Conservation (phyloP, 2,888 invertebrate species). For the Allophyes oxyacanthae region DNA sequence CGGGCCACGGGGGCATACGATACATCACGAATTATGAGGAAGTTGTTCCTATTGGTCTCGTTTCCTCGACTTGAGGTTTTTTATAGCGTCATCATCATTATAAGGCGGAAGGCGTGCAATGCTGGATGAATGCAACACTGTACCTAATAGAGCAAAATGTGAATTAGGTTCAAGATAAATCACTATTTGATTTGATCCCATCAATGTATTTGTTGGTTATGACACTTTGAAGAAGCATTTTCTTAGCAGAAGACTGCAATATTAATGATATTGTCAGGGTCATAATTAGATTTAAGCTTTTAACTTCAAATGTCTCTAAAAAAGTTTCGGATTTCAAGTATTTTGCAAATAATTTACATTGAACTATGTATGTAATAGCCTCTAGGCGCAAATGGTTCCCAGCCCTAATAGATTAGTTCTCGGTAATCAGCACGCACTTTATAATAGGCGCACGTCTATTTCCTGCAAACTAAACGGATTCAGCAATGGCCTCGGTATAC, state of each 20-base stretch:
- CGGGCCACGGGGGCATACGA: conserved; percentile 68
- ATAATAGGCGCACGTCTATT: conserved; percentile 25
- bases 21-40: conserved; percentile 61
- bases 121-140: neutral
- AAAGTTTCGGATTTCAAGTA: no score
- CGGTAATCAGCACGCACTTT: conserved; percentile 26
- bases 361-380: no score
- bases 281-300: no score
- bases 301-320: no score
- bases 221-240: no score
- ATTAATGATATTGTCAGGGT: no score
- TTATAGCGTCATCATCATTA: conserved; percentile 41
- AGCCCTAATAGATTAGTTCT: conserved; percentile 7
- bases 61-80: conserved; percentile 32
- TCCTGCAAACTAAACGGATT: conserved; percentile 25
- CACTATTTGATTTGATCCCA: conserved; percentile 4
- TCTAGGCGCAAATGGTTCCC: conserved; percentile 23
- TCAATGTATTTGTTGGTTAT: neutral
- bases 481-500: no score
- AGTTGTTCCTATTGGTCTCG: conserved; percentile 54
- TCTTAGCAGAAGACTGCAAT: no score
- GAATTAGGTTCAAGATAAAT: conserved; percentile 5
- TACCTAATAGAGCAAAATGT: neutral
- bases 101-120: conserved; percentile 19
- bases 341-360: neutral